A percentile compares a stretch with the other conserved stretches of the same genome.
Evolutionary conservation across 2,888 invertebrate species (phyloP).

Genomic region (Mycogona germanica): DNA sequence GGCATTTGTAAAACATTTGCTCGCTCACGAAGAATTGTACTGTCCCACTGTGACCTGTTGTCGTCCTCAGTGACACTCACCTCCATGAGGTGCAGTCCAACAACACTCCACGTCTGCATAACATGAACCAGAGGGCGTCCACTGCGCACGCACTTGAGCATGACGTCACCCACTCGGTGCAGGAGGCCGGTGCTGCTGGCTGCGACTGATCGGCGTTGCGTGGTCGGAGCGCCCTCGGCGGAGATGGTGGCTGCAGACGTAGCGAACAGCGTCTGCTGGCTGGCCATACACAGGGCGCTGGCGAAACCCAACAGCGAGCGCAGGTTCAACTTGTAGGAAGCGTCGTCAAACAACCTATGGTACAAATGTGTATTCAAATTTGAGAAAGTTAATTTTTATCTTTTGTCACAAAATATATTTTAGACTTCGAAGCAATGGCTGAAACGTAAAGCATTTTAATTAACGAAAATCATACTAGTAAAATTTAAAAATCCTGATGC

Average conservation of each 20-base stretch:
- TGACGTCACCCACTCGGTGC: conserved; percentile 75
- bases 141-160: conserved; percentile 71
- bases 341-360: conserved; percentile 65
- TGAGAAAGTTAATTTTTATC: background rate
- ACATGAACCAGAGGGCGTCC: conserved; percentile 80
- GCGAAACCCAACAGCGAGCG: conserved; percentile 72
- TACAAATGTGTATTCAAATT: background rate
- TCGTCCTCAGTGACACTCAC: conserved; percentile 40
- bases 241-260: conserved; percentile 28
- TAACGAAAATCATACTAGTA: too few relatives aligned
- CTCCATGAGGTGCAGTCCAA: conserved; percentile 89
- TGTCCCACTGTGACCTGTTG: too few relatives aligned
- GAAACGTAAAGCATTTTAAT: too few relatives aligned
- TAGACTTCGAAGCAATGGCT: too few relatives aligned
- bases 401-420: too few relatives aligned
- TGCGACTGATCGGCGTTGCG: too few relatives aligned
- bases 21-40: too few relatives aligned
- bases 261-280: conserved; percentile 56
- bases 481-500: background rate
- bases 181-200: conserved; percentile 37
- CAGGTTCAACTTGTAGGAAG: conserved; percentile 73
- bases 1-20: background rate
- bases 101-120: conserved; percentile 81
- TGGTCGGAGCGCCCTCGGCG: background rate
- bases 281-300: conserved; percentile 68